Evolutionary conservation across 2,113 vertebrate species (phyloP), one percentile per base, ranked within the genome.

Genomic region (Riparia riparia): DNA sequence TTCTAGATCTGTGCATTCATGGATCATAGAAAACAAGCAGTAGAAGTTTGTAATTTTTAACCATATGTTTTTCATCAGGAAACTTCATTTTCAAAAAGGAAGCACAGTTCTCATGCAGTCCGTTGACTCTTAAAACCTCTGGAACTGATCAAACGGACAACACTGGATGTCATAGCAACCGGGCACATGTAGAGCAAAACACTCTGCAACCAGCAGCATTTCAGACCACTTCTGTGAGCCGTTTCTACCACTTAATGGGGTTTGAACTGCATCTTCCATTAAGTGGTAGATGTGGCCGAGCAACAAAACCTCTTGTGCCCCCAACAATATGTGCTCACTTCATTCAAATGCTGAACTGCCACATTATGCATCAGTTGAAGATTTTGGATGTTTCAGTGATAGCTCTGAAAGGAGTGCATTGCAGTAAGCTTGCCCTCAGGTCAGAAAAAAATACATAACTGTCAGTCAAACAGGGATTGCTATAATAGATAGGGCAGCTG

Each of bases 401-500:
- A 66, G 87, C 81, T 85, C 64, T 91, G 50, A 89, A 86, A 91
- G 53, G 63, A 88, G 20, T 2, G 2, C 31, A 41, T 78, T 74
- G 82, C 82, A 94, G 50, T 94, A 92, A 82, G 82, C 92, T 72
- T 94, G 90, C 63, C 95, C 87, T 81, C 32, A 61, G 88, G 90
- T 94, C 90, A 95, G 72, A 53, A 70, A 78, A 85, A 82, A 95
- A 78, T 26, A 71, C 56, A 47, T 86, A 78, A 94, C 80, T 96
- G 90, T 76, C 93, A 83, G 18, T 96, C 88, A 96, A 74, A 66
- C 68, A 61, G 31, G 12, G 18, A 69, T 64, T 83, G 76, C 72
- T 72, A 39, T 28, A 83, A 94, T 45, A 78, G 42, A 72, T 51
- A 42, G 60, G 56, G 32, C 90, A 92, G 90, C 71, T 78, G 45